Base-by-base conservation (phyloP, 1,140 invertebrate species). In the Drosophila pachea region DNA sequence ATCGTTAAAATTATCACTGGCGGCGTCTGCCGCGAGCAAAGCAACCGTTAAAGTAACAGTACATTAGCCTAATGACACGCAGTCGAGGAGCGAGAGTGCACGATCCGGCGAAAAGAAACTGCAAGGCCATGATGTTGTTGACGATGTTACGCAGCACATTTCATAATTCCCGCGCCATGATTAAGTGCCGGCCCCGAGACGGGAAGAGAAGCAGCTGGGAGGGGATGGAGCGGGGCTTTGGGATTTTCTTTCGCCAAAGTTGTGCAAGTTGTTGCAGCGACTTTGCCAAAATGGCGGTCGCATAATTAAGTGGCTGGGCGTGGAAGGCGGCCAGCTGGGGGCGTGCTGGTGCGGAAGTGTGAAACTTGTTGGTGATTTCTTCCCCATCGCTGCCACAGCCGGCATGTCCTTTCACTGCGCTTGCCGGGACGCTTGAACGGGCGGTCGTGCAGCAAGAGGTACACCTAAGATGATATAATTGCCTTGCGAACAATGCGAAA, bases 141-240 rank as follows among this genome's bases (percentile, higher is more conserved):
- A 66, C 32, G 62, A 52, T 55, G 69, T 82, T 82, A 83, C 79
- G 79, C 76, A 84, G 78, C 78, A 83, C 78, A 83, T 83, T 83
- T 83, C 78, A 83, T 83, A 83, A 84, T 84, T 83, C 78, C 78
- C 78, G 78, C 79, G 78, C 75, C 73, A 84, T 68, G 78, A 83
- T 84, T 83, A 84, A 73, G 60, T 61, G 56, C 55, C 52, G 40
- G 35, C 32, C 42, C 43, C 33, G 4, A 6, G 29, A 2, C 11
- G 5, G 8, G 14, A 5, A 0, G n/a, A 4, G 11, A 32, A 12
- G 32, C 14, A n/a, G n/a, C n/a, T n/a, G 6, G 5, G 12, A 56
- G 9, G 4, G 35, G 35, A 14, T 32, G 31, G 22, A 7, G 38
- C 31, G 42, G 50, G 56, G 66, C 62, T 35, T 54, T 40, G 56